Conservation (phyloP, 2,888 invertebrate genomes). For the Ophion obscuratus region DNA sequence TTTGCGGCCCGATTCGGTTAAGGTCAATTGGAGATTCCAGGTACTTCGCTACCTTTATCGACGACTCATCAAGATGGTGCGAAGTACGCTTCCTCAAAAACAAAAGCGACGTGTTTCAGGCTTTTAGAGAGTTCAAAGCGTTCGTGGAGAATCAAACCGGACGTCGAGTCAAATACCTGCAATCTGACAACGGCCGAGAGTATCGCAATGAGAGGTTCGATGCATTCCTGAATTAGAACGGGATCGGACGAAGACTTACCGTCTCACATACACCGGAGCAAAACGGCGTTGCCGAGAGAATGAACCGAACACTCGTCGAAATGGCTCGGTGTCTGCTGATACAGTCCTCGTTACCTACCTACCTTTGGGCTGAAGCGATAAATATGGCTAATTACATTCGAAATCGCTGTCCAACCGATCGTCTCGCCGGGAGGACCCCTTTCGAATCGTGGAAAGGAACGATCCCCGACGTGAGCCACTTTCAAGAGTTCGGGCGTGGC, state of each 20-base stretch:
- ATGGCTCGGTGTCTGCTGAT: not conserved
- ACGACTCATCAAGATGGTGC: not conserved
- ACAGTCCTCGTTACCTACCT: not conserved
- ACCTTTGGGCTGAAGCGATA: conserved; percentile 1
- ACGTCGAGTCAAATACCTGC: not conserved
- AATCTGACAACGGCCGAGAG: not conserved
- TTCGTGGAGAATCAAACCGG: not conserved
- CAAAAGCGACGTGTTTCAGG: not conserved
- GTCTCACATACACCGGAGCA: not conserved
- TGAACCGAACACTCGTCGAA: not conserved
- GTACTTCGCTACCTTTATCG: not conserved
- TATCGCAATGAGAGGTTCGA: not conserved
- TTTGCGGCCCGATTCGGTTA: not conserved
- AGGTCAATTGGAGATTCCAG: not conserved
- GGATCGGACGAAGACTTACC: not conserved
- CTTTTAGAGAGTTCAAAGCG: not conserved
- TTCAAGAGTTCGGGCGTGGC: not conserved
- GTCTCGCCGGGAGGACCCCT: not conserved
- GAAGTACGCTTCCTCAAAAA: not conserved
- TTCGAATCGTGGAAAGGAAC: not conserved
- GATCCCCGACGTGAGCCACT: not conserved
- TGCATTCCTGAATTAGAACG: not conserved
- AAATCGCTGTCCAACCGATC: not conserved
- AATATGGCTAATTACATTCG: not conserved
- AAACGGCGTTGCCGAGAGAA: conserved; percentile 4